A percentile compares a stretch with the other conserved stretches of the same genome.
phyloP scores from a whole-genome alignment of 2,888 invertebrate species.

The Tipula helvola region DNA sequence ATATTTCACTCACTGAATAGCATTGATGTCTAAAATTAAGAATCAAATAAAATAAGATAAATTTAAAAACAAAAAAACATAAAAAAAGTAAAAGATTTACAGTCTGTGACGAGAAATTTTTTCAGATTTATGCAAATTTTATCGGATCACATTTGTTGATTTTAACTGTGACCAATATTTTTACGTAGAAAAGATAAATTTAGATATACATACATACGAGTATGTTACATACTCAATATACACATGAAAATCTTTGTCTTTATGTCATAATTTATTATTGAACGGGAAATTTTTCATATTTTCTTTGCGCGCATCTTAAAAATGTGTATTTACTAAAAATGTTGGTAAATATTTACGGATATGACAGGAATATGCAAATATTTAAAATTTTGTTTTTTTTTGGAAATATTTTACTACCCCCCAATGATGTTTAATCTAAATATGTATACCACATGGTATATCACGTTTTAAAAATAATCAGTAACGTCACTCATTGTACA shows the following conservation, averaged over 20 bases:
- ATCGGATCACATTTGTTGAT: neutral
- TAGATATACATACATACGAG: neutral
- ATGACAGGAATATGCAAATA: neutral
- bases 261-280: neutral
- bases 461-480: too few relatives aligned
- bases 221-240: neutral
- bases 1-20: neutral
- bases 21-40: neutral
- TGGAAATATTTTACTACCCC: neutral
- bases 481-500: too few relatives aligned
- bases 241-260: neutral
- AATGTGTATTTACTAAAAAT: neutral
- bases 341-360: neutral
- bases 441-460: too few relatives aligned
- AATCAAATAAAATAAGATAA: neutral
- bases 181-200: neutral
- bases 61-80: neutral
- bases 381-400: neutral
- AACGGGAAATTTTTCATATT: neutral
- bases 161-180: neutral
- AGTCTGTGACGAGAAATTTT: neutral
- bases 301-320: neutral
- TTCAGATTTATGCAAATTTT: neutral
- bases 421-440: too few relatives aligned
- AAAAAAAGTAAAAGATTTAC: neutral